phyloP scores from a whole-genome alignment of 2,797 vertebrate species.

The Pteronotus mesoamericanus region DNA sequence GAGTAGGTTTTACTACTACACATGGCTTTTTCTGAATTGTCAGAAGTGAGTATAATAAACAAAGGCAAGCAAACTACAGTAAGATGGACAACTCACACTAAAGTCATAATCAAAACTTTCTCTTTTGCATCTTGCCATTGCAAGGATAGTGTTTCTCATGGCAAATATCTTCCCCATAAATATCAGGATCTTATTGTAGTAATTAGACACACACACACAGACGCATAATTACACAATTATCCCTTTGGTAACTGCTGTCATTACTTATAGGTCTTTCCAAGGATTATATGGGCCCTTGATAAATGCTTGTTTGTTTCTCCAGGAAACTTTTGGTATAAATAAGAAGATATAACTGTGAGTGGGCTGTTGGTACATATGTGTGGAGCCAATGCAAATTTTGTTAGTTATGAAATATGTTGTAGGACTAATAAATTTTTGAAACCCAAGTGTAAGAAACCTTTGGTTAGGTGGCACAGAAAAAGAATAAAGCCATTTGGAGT shows the following conservation, averaged over 20 bases:
- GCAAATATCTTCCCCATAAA: neutral
- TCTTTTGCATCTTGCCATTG: neutral
- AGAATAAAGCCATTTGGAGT: neutral
- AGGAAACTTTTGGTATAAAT: neutral
- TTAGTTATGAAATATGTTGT: neutral
- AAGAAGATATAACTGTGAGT: neutral
- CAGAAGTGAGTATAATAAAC: neutral
- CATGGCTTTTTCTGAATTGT: neutral
- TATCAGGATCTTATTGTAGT: neutral
- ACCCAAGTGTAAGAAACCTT: neutral
- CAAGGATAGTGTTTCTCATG: neutral
- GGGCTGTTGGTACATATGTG: neutral
- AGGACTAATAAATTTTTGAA: neutral
- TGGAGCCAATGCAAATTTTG: neutral
- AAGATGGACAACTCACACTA: neutral
- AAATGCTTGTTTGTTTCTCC: neutral
- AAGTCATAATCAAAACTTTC: neutral
- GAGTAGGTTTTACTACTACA: constrained; percentile 8
- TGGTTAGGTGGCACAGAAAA: neutral
- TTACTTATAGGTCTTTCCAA: neutral
- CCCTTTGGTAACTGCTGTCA: neutral
- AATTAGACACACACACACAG: neutral
- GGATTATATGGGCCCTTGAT: neutral
- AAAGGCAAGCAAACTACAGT: neutral
- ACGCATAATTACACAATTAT: too few relatives aligned